phyloP scores from a whole-genome alignment of 64 coral and sea anemone species.

The Stichodactyla helianthus region DNA sequence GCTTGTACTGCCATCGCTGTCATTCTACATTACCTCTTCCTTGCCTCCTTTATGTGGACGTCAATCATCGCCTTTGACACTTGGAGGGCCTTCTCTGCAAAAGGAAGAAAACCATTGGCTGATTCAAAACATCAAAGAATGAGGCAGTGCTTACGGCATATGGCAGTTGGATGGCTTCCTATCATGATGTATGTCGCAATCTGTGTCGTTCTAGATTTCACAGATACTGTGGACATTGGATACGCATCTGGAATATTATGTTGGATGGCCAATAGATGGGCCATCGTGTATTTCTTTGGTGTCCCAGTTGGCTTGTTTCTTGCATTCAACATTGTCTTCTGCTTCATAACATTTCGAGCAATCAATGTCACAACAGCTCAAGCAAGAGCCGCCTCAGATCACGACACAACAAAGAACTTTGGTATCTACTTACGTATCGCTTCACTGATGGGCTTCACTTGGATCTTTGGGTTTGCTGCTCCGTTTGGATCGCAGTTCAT shows the following conservation, averaged over 20 bases:
- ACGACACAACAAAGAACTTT: neutral
- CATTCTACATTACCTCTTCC: constrained; percentile 15
- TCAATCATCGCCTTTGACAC: constrained; percentile 48
- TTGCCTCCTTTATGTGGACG: constrained; percentile 42
- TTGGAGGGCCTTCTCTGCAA: constrained; percentile 18
- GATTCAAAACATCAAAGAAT: neutral
- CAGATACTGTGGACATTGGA: constrained; percentile 1
- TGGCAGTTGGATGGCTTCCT: constrained; percentile 21
- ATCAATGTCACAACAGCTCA: neutral
- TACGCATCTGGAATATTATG: neutral
- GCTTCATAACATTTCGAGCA: constrained; percentile 11
- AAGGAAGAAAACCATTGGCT: neutral
- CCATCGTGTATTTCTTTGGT: constrained; percentile 22
- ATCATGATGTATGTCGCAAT: constrained; percentile 8
- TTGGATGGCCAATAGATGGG: constrained; percentile 21
- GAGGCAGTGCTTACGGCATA: neutral
- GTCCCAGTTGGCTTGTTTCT: neutral
- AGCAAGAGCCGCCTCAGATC: neutral
- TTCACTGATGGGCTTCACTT: constrained; percentile 43
- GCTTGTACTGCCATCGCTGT: constrained; percentile 23
- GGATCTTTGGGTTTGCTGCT: constrained; percentile 29
- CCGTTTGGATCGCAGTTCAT: neutral
- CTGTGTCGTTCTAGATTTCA: constrained; percentile 29
- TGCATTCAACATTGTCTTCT: constrained; percentile 8
- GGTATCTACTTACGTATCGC: constrained; percentile 26